These are phyloP conservation scores for Agraylea sexmaculata DNA, from an alignment of 1,140 invertebrate species.

Conservation along the genomic window DNA sequence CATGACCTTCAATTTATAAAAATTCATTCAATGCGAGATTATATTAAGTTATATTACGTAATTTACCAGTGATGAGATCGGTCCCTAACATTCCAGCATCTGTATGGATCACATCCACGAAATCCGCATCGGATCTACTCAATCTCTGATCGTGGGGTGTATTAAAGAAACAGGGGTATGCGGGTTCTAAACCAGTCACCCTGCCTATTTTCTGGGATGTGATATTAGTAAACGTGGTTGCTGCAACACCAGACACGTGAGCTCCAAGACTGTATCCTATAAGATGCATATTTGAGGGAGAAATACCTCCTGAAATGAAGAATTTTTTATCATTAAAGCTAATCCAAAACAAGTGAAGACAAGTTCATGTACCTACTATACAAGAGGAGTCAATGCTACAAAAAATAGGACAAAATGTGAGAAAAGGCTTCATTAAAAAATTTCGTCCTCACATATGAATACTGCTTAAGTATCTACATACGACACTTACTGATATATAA, in stretches of 20 bases:
- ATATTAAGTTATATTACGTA: background rate
- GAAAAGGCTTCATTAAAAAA: too few species aligned
- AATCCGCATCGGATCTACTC: constrained; percentile 46
- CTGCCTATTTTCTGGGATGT: constrained; percentile 35
- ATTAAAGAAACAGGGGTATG: constrained; percentile 44
- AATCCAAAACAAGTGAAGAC: too few species aligned
- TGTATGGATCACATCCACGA: constrained; percentile 55
- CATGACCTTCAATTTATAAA: background rate
- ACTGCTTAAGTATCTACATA: too few species aligned
- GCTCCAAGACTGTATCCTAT: constrained; percentile 38
- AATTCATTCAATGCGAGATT: background rate
- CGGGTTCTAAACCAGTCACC: constrained; percentile 54
- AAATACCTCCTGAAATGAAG: too few species aligned
- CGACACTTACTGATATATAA: too few species aligned
- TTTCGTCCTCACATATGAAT: too few species aligned
- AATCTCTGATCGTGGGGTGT: constrained; percentile 39
- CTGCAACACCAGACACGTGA: constrained; percentile 39
- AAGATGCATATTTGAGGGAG: constrained; percentile 24
- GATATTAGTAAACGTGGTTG: constrained; percentile 25
- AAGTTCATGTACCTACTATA: too few species aligned
- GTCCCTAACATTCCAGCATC: constrained; percentile 58
- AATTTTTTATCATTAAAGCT: too few species aligned
- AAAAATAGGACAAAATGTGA: too few species aligned
- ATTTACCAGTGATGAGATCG: background rate
- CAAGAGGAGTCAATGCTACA: too few species aligned